Conservation (phyloP, 2,113 vertebrate species). For the Sinocyclocheilus rhinocerous region DNA sequence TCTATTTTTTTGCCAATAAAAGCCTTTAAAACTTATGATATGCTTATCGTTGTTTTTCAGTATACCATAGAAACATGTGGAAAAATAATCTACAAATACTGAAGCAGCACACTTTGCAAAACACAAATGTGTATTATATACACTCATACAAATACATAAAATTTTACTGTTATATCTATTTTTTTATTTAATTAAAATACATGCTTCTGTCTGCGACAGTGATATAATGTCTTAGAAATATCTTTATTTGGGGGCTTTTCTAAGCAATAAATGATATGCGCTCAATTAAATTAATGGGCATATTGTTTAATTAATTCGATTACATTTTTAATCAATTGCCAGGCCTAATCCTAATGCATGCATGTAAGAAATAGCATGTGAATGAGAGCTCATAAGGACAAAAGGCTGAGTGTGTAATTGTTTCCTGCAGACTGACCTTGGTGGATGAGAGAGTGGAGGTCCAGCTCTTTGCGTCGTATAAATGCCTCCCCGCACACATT, state of each 20-base stretch:
- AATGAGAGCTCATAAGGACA: background rate
- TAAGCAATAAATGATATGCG: background rate
- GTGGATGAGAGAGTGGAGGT: conserved; percentile 84
- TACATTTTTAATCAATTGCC: background rate
- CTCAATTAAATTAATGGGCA: background rate
- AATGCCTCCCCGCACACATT: conserved; percentile 83
- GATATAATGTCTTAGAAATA: background rate
- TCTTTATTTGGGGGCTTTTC: background rate
- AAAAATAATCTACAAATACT: too few relatives aligned
- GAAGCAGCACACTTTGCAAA: too few relatives aligned
- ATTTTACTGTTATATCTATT: too few relatives aligned
- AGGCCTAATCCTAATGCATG: background rate
- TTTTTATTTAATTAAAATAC: too few relatives aligned
- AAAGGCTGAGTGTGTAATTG: conserved; percentile 19
- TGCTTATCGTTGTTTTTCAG: too few relatives aligned
- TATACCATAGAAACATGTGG: too few relatives aligned
- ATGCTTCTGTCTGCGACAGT: background rate
- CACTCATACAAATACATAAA: too few relatives aligned
- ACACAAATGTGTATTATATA: too few relatives aligned
- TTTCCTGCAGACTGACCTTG: conserved; percentile 74
- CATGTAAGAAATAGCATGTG: background rate
- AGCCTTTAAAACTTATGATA: too few relatives aligned
- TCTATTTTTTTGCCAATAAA: too few relatives aligned
- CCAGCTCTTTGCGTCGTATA: conserved; percentile 83
- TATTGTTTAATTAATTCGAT: conserved; percentile 6